Percentiles rank a stretch among this genome's conserved stretches.
Conservation (phyloP, 2,113 vertebrate species). For the Ranitomeya imitator region DNA sequence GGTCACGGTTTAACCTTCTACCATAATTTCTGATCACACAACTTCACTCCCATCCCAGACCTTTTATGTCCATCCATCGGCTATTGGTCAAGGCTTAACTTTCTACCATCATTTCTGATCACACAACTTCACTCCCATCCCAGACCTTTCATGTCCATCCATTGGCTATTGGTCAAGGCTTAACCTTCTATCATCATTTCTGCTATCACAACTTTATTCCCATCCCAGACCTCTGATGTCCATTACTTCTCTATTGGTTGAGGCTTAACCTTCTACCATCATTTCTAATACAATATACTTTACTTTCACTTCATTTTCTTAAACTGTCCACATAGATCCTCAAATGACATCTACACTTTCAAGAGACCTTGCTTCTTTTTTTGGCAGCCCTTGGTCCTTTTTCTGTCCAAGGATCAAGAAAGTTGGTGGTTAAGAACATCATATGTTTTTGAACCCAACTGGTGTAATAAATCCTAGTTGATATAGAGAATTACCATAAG, state of each 20-base stretch:
- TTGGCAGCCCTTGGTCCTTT: neutral
- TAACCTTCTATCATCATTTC: neutral
- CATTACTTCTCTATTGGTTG: neutral
- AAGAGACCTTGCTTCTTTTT: neutral
- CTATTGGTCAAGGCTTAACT: neutral
- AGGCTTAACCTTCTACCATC: neutral
- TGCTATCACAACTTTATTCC: neutral
- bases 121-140: neutral
- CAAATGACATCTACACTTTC: neutral
- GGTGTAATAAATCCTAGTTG: neutral
- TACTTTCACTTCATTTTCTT: neutral
- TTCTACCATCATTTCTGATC: neutral
- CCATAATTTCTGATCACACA: neutral
- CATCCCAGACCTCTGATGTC: neutral
- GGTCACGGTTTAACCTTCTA: neutral
- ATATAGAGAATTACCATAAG: neutral
- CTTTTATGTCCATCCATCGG: neutral
- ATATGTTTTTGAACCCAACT: neutral
- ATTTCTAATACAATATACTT: neutral
- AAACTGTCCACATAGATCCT: neutral
- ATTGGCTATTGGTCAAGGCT: neutral
- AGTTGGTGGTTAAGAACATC: neutral
- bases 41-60: neutral
- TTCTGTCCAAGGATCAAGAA: neutral
- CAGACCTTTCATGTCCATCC: neutral